Conservation (phyloP, 2,113 vertebrate genomes). For the Sinocyclocheilus anophthalmus region DNA sequence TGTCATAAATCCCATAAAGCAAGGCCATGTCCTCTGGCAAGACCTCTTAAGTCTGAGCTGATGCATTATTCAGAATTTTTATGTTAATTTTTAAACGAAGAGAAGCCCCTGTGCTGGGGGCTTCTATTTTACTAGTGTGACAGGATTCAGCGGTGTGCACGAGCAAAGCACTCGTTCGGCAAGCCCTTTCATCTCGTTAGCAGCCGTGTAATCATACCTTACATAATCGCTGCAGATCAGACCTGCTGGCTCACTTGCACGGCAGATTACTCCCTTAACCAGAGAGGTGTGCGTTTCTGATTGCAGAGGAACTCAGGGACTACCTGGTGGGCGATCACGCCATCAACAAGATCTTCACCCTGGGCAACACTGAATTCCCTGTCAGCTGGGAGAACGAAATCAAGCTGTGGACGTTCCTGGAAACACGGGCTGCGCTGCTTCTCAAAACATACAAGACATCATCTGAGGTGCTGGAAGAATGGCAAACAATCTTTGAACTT, state of each 20-base stretch:
- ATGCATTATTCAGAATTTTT: conserved; percentile 68
- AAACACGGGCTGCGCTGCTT: conserved; percentile 91
- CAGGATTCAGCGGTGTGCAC: conserved; percentile 52
- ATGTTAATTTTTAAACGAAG: conserved; percentile 68
- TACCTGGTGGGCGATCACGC: conserved; percentile 89
- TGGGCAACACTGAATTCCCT: conserved; percentile 93
- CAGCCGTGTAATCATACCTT: conserved; percentile 45
- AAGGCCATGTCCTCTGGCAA: conserved; percentile 65
- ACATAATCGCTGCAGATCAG: conserved; percentile 47
- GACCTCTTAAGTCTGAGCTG: conserved; percentile 56
- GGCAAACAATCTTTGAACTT: not conserved
- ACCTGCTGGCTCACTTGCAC: conserved; percentile 25
- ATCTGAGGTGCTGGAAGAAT: conserved; percentile 73
- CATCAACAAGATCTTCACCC: conserved; percentile 93
- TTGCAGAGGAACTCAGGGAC: conserved; percentile 91
- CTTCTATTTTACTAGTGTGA: conserved; percentile 59
- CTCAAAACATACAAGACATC: conserved; percentile 95
- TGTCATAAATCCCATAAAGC: conserved; percentile 65
- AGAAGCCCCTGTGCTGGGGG: conserved; percentile 24
- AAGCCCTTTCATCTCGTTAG: conserved; percentile 58
- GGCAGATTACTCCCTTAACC: conserved; percentile 33
- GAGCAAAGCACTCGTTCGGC: conserved; percentile 23
- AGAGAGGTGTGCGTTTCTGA: conserved; percentile 8
- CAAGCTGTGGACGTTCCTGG: conserved; percentile 96
- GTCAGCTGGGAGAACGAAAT: conserved; percentile 98